Base-by-base conservation (phyloP, 2,113 vertebrate species). In the Corapipo altera region DNA sequence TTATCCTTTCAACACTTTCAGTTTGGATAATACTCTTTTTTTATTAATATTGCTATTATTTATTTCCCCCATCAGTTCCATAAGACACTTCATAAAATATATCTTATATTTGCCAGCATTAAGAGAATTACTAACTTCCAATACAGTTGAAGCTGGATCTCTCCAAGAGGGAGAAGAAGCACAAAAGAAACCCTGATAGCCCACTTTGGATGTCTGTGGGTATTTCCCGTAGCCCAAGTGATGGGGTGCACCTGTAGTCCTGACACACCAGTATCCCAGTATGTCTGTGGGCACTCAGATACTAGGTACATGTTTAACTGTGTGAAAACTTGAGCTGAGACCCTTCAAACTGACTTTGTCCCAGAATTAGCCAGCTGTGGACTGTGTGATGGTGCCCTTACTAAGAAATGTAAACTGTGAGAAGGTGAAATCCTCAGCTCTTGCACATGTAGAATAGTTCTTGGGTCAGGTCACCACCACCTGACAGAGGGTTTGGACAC, bases 11-110 rank as follows among this genome's bases (percentile, higher is more conserved):
- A 95, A 91, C 30, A 59, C 16, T 90, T 92, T 62, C 70, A 89
- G 43, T 76, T 91, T 85, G 74, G 52, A 82, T 89, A 93, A 91
- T 57, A 57, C 39, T 57, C 83, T 64, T 82, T 85, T 83, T 81
- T 73, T 83, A 83, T 91, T 95, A 95, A 75, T 91, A 89, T 89
- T 89, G 41, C 12, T 89, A 85, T 94, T 95, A 89, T 95, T 93
- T 95, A 95, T 95, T 91, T 5, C 9, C 8, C 4, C 6, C 26
- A 74, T 84, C 92, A 95, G 71, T 76, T 95, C 55, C 54, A 28
- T 77, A 89, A 96, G 87, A 43, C 89, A 72, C 49, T 75, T 87
- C 71, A 93, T 76, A 93, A 80, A 95, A 74, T 94, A 92, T 58
- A 75, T 26, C 72, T 80, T 78, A 93, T 18, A 82, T 54, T 76